These are phyloP conservation scores for Girardinus metallicus DNA, from an alignment of 2,797 vertebrate species.

Conservation along the genomic window DNA sequence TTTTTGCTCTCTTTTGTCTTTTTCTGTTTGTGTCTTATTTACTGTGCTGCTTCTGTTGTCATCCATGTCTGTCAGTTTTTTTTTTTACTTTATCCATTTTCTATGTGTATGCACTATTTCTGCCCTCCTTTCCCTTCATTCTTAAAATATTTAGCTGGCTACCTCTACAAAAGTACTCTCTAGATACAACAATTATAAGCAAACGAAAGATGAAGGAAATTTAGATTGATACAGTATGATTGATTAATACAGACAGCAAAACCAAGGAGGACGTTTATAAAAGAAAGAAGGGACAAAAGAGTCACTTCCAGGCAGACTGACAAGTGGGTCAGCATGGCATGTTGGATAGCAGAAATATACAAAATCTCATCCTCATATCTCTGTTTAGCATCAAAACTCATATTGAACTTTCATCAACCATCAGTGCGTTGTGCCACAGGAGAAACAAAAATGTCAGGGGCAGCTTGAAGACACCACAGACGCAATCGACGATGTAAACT, in stretches of 20 bases:
- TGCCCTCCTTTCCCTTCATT: neutral
- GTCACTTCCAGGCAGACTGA: neutral
- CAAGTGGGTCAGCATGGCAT: constrained; percentile 3
- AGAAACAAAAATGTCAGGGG: constrained; percentile 55
- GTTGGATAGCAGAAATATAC: neutral
- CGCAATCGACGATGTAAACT: constrained; percentile 23
- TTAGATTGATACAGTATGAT: constrained; percentile 2
- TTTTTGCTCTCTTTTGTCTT: neutral
- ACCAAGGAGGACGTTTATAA: neutral
- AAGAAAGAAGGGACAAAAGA: neutral
- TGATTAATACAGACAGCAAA: neutral
- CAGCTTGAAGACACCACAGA: constrained; percentile 25
- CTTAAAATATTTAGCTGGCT: neutral
- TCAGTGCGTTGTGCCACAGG: constrained; percentile 25
- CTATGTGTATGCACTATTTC: neutral
- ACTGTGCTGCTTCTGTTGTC: neutral
- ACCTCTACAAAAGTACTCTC: neutral
- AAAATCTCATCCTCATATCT: neutral
- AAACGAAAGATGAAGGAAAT: constrained; percentile 3
- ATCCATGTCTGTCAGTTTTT: neutral
- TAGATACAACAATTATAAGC: constrained; percentile 12
- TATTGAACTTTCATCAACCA: constrained; percentile 32
- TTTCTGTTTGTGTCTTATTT: neutral
- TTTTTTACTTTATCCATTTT: neutral
- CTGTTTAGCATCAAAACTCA: constrained; percentile 13